A percentile compares a stretch with the other conserved stretches of the same genome.
Evolutionary conservation across 2,888 invertebrate genomes (phyloP).

Genomic region (Odontocerum albicorne): DNA sequence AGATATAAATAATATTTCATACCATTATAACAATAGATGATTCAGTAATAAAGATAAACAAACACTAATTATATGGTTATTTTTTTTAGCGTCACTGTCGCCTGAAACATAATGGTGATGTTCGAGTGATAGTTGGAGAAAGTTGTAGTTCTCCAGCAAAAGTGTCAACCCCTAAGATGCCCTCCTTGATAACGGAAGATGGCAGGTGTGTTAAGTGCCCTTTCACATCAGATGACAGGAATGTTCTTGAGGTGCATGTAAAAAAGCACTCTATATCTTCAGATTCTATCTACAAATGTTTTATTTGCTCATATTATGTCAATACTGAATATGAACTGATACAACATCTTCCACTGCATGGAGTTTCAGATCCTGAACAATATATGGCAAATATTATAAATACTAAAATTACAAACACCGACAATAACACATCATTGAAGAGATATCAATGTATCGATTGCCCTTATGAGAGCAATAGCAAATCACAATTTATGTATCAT

Average conservation of each 20-base stretch:
- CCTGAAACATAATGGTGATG: constrained; percentile 75
- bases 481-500: constrained; percentile 84
- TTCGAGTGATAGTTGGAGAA: constrained; percentile 60
- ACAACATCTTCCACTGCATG: constrained; percentile 69
- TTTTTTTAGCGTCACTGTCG: constrained; percentile 72
- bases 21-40: background rate
- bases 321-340: constrained; percentile 67
- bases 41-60: too few relatives aligned
- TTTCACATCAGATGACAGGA: constrained; percentile 62
- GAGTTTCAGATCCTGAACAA: constrained; percentile 61
- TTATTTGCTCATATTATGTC: constrained; percentile 79
- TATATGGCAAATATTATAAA: constrained; percentile 55
- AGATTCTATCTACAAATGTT: constrained; percentile 75
- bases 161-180: constrained; percentile 49
- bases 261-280: constrained; percentile 70
- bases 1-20: background rate
- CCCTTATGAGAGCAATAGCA: constrained; percentile 83
- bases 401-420: constrained; percentile 46
- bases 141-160: constrained; percentile 53
- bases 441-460: constrained; percentile 79
- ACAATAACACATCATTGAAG: constrained; percentile 50
- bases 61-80: constrained; percentile 8
- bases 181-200: constrained; percentile 26
- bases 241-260: constrained; percentile 63
- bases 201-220: constrained; percentile 71